Conservation (phyloP, 2,113 vertebrate genomes). For the Micronisus gabar region DNA sequence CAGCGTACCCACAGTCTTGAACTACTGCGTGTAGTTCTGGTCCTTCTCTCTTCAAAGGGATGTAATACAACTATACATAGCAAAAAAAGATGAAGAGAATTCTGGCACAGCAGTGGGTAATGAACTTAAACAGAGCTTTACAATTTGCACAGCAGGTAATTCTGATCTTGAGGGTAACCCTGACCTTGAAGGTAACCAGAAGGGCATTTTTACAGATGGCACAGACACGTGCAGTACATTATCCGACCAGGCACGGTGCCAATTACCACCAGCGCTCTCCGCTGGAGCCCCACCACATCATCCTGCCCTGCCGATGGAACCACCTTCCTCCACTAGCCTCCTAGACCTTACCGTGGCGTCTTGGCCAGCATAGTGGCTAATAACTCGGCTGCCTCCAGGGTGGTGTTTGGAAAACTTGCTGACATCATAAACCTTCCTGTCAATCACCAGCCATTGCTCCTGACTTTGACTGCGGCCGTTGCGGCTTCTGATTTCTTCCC, state of each 20-base stretch:
- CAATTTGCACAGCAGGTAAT: neutral
- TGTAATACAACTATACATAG: neutral
- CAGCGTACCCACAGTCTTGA: neutral
- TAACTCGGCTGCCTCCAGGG: constrained; percentile 72
- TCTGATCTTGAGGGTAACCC: neutral
- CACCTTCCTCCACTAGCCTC: neutral
- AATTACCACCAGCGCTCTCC: neutral
- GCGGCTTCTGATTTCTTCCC: constrained; percentile 41
- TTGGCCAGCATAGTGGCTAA: constrained; percentile 77
- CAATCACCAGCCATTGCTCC: constrained; percentile 75
- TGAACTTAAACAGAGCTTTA: neutral
- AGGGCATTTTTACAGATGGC: neutral
- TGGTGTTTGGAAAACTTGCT: constrained; percentile 61
- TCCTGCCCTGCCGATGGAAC: neutral
- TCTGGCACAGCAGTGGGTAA: neutral
- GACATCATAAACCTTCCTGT: constrained; percentile 78
- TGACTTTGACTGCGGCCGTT: neutral
- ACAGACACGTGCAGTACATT: fast-evolving
- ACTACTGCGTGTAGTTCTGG: neutral
- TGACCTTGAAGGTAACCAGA: neutral
- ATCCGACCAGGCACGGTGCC: neutral
- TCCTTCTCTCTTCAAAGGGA: neutral
- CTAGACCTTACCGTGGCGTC: constrained; percentile 72
- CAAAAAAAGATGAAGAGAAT: neutral
- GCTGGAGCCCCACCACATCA: neutral